Percentiles rank a stretch among this genome's conserved stretches.
These are phyloP conservation scores for Erithacus rubecula DNA, from an alignment of 2,797 vertebrate species.

Conservation along the genomic window DNA sequence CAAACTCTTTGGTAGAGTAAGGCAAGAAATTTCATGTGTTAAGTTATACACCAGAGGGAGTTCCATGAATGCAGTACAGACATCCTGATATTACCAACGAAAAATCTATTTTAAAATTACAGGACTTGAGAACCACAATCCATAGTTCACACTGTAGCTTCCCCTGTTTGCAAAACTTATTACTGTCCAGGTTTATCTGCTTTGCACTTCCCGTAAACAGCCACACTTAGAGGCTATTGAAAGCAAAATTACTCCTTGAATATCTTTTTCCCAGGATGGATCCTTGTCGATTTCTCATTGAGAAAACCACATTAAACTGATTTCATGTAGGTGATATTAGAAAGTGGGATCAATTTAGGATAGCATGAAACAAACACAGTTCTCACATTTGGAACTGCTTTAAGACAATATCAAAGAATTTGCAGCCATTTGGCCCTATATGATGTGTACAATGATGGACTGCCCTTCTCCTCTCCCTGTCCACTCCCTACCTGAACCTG, in stretches of 20 bases:
- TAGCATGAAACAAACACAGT: neutral
- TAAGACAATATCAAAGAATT: neutral
- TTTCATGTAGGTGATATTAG: neutral
- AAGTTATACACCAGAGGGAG: conserved; percentile 79
- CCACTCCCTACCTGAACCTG: neutral
- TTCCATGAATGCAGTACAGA: conserved; percentile 75
- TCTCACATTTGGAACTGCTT: conserved; percentile 44
- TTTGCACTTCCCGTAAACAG: conserved; percentile 19
- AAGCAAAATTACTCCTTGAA: neutral
- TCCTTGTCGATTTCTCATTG: neutral
- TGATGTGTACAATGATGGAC: neutral
- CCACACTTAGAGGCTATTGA: neutral
- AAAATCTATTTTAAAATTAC: conserved; percentile 71
- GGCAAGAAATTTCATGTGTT: conserved; percentile 71
- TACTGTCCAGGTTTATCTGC: neutral
- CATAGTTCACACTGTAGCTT: conserved; percentile 15
- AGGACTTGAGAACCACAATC: conserved; percentile 46
- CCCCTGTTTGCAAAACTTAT: neutral
- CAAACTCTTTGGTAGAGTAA: conserved; percentile 38
- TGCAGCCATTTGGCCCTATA: neutral
- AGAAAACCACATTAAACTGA: neutral
- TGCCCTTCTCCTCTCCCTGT: neutral
- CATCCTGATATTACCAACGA: conserved; percentile 65
- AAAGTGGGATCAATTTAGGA: neutral
- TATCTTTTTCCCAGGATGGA: neutral